A percentile compares a stretch with the other conserved stretches of the same genome.
Conservation (phyloP, 2,888 invertebrate species). For the Dyspetes luteomarginatus region DNA sequence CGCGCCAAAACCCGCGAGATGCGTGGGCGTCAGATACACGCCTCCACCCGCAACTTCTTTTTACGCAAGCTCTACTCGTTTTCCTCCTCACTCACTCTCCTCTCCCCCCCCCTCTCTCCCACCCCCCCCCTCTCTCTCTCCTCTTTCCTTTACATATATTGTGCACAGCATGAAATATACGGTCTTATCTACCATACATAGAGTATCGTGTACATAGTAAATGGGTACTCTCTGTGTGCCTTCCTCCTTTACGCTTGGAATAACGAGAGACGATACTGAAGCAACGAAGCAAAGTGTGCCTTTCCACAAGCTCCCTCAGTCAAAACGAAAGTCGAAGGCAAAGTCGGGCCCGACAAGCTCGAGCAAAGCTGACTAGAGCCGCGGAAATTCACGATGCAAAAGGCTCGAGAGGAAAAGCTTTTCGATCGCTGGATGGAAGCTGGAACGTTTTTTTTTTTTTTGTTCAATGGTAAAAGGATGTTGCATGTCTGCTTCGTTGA, state of each 20-base stretch:
- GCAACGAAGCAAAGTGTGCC: not conserved
- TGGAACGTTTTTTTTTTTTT: conserved; percentile 12
- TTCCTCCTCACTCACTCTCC: conserved; percentile 48
- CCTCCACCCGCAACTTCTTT: conserved; percentile 70
- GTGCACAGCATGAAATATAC: conserved; percentile 13
- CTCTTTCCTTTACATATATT: conserved; percentile 18
- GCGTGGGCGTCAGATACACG: conserved; percentile 82
- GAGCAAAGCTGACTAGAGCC: conserved; percentile 28
- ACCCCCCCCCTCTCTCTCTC: not conserved
- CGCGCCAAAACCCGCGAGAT: conserved; percentile 78
- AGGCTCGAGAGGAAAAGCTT: not conserved
- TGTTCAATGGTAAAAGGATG: not conserved
- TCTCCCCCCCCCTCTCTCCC: conserved; percentile 40
- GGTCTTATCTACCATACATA: too few species aligned
- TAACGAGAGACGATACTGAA: conserved; percentile 49
- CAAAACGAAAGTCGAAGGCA: conserved; percentile 42
- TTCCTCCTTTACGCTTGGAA: conserved; percentile 62
- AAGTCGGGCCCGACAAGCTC: conserved; percentile 50
- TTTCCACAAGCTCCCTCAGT: conserved; percentile 42
- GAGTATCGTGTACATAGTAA: conserved; percentile 36
- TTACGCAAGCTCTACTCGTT: conserved; percentile 70
- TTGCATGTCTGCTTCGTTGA: conserved; percentile 58
- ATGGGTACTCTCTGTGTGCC: conserved; percentile 43
- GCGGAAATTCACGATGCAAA: conserved; percentile 30
- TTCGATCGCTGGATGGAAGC: not conserved